These are phyloP conservation scores for Plectropomus leopardus DNA, from an alignment of 2,113 vertebrate genomes.

Conservation along the genomic window DNA sequence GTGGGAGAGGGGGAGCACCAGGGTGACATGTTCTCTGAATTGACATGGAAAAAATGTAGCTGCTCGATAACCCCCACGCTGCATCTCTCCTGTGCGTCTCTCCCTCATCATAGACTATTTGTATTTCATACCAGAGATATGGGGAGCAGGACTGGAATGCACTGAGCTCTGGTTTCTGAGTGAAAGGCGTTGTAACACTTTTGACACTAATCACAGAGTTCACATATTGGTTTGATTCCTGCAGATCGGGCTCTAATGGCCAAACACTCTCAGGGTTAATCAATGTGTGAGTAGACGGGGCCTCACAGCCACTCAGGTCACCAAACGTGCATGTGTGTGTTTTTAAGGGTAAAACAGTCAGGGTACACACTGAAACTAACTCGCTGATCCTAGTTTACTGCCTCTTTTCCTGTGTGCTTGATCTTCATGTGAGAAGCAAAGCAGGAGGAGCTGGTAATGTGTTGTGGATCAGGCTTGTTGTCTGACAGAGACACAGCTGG, in stretches of 20 bases:
- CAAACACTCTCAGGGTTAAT: conserved; percentile 80
- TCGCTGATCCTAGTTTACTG: conserved; percentile 44
- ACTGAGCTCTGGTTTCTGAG: conserved; percentile 75
- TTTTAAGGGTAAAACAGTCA: conserved; percentile 20
- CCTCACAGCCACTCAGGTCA: conserved; percentile 66
- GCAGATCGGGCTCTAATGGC: conserved; percentile 78
- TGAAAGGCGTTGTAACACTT: conserved; percentile 80
- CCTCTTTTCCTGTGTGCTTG: conserved; percentile 33
- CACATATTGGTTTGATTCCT: conserved; percentile 84
- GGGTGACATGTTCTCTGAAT: conserved; percentile 66
- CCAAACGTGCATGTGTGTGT: conserved; percentile 23
- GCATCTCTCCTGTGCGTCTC: conserved; percentile 64
- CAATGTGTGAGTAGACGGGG: conserved; percentile 72
- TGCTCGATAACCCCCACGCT: conserved; percentile 72
- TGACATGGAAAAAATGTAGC: conserved; percentile 72
- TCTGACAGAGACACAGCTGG: conserved; percentile 65
- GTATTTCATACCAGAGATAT: conserved; percentile 80
- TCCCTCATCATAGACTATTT: conserved; percentile 70
- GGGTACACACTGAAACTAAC: conserved; percentile 26
- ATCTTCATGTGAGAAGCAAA: conserved; percentile 28
- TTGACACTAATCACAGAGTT: conserved; percentile 84
- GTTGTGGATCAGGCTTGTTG: conserved; percentile 46
- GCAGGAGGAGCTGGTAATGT: conserved; percentile 52
- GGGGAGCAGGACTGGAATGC: conserved; percentile 70
- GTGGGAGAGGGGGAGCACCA: conserved; percentile 45